Base-by-base conservation (phyloP, 2,888 invertebrate species). In the Troides helena region DNA sequence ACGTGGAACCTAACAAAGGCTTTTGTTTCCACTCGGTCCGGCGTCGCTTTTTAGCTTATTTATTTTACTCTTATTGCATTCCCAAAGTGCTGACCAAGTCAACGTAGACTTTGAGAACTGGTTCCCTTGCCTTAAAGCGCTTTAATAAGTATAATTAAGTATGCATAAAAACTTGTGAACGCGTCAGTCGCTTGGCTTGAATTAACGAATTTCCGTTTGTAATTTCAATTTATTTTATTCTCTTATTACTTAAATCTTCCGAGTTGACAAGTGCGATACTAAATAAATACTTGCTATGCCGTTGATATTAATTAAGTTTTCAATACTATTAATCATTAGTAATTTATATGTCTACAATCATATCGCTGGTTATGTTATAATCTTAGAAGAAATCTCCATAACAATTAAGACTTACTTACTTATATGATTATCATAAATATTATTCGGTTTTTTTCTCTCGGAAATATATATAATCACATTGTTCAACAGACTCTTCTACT, bases 1-100 rank as follows among this genome's bases (percentile, higher is more conserved):
- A 91, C 92, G 81, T 87, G 89, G 91, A 92, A 92, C 84, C 82
- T 81, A 91, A 91, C 91, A 92, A 91, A 91, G 89, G 82, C 89
- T 89, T 90, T 92, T 92, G 92, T 92, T 89, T 88, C 76, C 77
- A 73, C 74, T 83, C 79, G 78, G 78, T 76, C 78, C 82, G 74
- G 79, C 80, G 80, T 78, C 81, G 82, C 80, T 80, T 81, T 84
- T 87, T 85, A 81, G 81, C 81, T 82, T 83, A 81, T 80, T 77
- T 78, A 72, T 85, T 87, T 90, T 89, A 84, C 82, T 88, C 81
- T 83, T 88, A 79, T 89, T 90, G 87, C 91, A 90, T 91, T 90
- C 90, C 81, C 77, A 76, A 83, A 84, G 84, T 85, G 85, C 86
- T 90, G 90, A 88, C 87, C 89, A 80, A 79, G 81, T 82, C 85